Evolutionary conservation across 2,113 vertebrate species (phyloP).

Genomic region (Connochaetes taurinus): DNA sequence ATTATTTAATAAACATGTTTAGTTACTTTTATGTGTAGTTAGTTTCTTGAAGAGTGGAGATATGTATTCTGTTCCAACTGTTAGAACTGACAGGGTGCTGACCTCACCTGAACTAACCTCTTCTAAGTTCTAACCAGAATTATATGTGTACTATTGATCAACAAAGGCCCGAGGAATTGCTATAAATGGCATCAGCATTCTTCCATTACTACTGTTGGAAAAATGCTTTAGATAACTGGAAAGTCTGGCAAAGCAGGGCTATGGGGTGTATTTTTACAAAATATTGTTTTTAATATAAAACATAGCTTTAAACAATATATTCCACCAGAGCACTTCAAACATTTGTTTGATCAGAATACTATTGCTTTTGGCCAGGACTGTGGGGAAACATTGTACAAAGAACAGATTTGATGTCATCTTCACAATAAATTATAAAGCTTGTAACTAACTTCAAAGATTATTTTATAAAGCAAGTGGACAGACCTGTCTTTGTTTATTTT

Average conservation of each 20-base stretch:
- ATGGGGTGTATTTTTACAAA: neutral
- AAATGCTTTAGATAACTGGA: neutral
- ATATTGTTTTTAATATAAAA: conserved; percentile 21
- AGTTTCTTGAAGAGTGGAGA: neutral
- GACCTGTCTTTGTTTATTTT: neutral
- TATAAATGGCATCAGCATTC: neutral
- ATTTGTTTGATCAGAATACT: neutral
- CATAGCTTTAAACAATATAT: neutral
- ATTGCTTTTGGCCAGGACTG: neutral
- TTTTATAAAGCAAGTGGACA: conserved; percentile 27
- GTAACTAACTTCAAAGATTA: neutral
- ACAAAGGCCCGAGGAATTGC: neutral
- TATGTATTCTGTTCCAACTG: neutral
- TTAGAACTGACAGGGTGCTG: neutral
- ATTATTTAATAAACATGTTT: neutral
- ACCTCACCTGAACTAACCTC: neutral
- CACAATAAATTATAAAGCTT: neutral
- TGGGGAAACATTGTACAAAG: conserved; percentile 7
- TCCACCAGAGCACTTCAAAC: neutral
- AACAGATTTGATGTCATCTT: neutral
- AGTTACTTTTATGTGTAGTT: neutral
- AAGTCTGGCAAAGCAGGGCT: neutral
- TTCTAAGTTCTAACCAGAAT: neutral
- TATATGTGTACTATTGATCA: neutral
- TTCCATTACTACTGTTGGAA: neutral